Evolutionary conservation across 2,113 vertebrate genomes (phyloP), one percentile per base, ranked within the genome.

Genomic region (Hiodon tergisus): DNA sequence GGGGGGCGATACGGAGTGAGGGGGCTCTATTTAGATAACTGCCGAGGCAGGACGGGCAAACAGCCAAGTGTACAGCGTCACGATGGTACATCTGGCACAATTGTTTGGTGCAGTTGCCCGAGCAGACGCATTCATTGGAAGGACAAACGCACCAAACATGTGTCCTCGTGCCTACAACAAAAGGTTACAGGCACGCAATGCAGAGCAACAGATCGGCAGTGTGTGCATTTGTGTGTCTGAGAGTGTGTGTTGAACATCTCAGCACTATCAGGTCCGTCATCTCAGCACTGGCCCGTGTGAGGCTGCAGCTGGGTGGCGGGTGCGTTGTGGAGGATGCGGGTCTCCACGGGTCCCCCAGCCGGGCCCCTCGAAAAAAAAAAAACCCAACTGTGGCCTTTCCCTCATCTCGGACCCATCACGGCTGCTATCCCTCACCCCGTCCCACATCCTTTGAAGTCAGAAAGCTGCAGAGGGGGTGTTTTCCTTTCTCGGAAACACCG

Each of bases 31-130:
- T 74, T 55, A 74, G 17, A 66, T 66, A 66, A 66, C 52, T 52
- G 61, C 48, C 16, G 52, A 74, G 52, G 13, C 54, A 8, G 73
- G 73, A 53, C 16, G 50, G 71, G 58, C 59, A 16, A 47, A 60
- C 31, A 62, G 14, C 71, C 59, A 73, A 52, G 5, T 46, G 54
- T 17, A 67, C 73, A 67, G 54, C 58, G 67, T 67, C 67, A 67
- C 54, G 63, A 74, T 53, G 53, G 10, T 54, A 53, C 54, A 59
- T 59, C 54, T 74, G 53, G 31, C 11, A 53, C 53, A 17, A 67
- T 57, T 67, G 63, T 66, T 57, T 62, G 47, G 31, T 14, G 48
- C 13, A 47, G 46, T 66, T 8, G 63, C 46, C 9, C 2, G 63
- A 66, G 63, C 8, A 6, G 46, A 48, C 46, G 6, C 9, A 10